These are phyloP conservation scores for Carettochelys insculpta DNA, from an alignment of 2,113 vertebrate species.

Conservation along the genomic window DNA sequence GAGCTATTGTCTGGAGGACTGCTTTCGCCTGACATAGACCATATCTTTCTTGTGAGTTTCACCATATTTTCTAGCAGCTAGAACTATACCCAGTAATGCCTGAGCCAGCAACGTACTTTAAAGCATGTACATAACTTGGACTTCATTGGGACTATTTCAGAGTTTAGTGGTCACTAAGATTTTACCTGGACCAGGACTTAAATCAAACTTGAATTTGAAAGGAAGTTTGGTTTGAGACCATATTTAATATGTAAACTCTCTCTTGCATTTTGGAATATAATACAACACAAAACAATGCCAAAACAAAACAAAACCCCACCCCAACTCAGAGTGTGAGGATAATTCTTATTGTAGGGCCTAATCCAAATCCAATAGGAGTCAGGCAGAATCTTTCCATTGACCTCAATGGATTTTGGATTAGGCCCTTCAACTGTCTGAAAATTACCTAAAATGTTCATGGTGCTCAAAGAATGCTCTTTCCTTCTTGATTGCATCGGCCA, in stretches of 20 bases:
- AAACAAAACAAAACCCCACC: neutral
- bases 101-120: neutral
- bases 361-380: neutral
- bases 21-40: neutral
- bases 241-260: neutral
- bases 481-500: conserved; percentile 77
- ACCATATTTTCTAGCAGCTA: rapidly evolving
- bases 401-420: neutral
- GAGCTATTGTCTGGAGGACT: neutral
- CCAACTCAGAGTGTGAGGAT: neutral
- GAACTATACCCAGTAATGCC: neutral
- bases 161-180: neutral
- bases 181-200: neutral
- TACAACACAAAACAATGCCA: neutral
- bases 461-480: conserved; percentile 84
- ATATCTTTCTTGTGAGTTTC: neutral
- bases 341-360: neutral
- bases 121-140: neutral
- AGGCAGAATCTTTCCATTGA: neutral
- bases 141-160: neutral
- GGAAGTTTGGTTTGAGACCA: neutral
- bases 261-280: neutral
- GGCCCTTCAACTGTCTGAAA: neutral
- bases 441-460: conserved; percentile 81
- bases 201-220: neutral